These are phyloP conservation scores for Drosophila putrida DNA, from an alignment of 2,888 invertebrate genomes.

Conservation along the genomic window DNA sequence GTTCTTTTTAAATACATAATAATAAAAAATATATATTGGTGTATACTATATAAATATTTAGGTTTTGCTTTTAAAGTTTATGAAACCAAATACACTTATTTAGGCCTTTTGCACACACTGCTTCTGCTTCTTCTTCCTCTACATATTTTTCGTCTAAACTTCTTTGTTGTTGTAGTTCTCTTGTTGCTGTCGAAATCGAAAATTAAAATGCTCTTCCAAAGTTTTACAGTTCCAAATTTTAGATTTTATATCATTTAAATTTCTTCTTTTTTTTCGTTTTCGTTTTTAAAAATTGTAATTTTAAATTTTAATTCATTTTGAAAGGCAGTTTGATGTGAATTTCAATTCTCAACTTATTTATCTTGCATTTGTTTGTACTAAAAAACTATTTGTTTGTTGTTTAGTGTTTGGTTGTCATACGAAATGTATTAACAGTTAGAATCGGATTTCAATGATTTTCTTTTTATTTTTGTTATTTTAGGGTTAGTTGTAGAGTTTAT, in stretches of 20 bases:
- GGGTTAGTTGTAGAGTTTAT: slow-evolving; percentile 28
- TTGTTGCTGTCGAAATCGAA: slow-evolving; percentile 16
- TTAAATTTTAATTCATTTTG: slow-evolving; percentile 30
- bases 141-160: background rate
- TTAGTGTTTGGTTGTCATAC: slow-evolving; percentile 13
- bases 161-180: slow-evolving; percentile 10
- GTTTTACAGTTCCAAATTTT: slow-evolving; percentile 9
- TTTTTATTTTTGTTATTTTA: slow-evolving; percentile 16
- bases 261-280: slow-evolving; percentile 5
- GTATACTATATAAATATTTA: slow-evolving; percentile 66
- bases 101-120: slow-evolving; percentile 56
- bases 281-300: slow-evolving; percentile 26
- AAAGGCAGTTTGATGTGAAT: slow-evolving; percentile 69
- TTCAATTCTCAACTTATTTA: slow-evolving; percentile 47
- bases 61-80: slow-evolving; percentile 62
- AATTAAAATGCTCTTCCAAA: slow-evolving; percentile 3
- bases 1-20: slow-evolving; percentile 64
- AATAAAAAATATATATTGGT: slow-evolving; percentile 72
- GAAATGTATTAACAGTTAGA: slow-evolving; percentile 4
- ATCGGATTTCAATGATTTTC: slow-evolving; percentile 1
- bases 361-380: slow-evolving; percentile 17
- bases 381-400: slow-evolving; percentile 36
- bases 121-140: slow-evolving; percentile 14
- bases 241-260: slow-evolving; percentile 18
- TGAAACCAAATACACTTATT: slow-evolving; percentile 76